Percentiles rank a stretch among this genome's conserved stretches.
Conservation (phyloP, 1,140 invertebrate genomes). For the Pinna nobilis region DNA sequence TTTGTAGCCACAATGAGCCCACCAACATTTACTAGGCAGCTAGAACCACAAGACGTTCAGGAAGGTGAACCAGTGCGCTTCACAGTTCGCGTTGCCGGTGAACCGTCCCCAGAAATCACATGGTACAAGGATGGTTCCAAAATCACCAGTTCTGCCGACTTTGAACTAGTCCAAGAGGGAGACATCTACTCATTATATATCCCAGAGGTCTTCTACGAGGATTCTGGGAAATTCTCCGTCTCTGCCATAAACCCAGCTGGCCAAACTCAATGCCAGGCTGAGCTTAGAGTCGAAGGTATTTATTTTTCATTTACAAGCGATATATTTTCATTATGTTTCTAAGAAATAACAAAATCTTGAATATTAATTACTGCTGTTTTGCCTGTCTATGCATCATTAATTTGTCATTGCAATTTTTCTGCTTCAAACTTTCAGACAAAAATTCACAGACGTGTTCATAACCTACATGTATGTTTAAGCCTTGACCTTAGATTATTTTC, state of each 20-base stretch:
- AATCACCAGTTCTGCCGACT: conserved; percentile 72
- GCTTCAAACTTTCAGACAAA: too few species aligned
- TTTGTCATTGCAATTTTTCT: too few species aligned
- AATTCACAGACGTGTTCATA: too few species aligned
- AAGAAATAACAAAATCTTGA: too few species aligned
- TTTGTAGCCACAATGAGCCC: conserved; percentile 75
- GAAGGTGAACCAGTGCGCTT: conserved; percentile 75
- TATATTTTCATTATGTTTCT: too few species aligned
- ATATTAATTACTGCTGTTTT: too few species aligned
- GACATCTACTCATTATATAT: conserved; percentile 73
- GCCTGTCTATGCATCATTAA: too few species aligned
- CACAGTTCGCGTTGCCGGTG: conserved; percentile 74
- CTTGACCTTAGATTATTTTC: too few species aligned
- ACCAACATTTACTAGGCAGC: conserved; percentile 74
- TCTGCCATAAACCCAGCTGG: conserved; percentile 71
- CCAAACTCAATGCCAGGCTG: conserved; percentile 68
- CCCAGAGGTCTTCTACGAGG: conserved; percentile 75
- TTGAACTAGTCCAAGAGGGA: conserved; percentile 73
- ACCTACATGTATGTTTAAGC: too few species aligned
- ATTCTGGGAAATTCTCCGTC: conserved; percentile 81
- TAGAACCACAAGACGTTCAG: conserved; percentile 69
- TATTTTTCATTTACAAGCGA: too few species aligned
- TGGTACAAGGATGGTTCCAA: conserved; percentile 75
- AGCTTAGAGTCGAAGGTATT: conserved; percentile 71
- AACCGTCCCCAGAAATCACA: conserved; percentile 75